Evolutionary conservation across 2,797 vertebrate genomes (phyloP), one percentile per base, ranked within the genome.

Genomic region (Chiroxiphia lanceolata): DNA sequence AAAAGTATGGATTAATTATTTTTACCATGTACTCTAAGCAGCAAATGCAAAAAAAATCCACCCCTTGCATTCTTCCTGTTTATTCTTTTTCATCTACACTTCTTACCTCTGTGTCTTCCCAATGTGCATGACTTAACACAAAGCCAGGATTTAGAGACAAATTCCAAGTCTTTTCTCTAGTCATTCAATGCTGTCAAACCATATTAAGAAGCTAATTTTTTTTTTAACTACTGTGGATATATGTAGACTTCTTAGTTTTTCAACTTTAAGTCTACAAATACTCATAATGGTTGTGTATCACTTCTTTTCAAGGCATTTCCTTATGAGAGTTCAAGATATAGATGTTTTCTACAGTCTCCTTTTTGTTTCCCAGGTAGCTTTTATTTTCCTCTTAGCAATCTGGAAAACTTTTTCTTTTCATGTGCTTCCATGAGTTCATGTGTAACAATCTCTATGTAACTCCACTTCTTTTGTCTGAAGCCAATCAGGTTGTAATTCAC

Each of bases 1-100:
- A 63, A 70, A 84, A 79, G 70, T 77, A 48, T 26, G 77, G 54
- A 93, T 95, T 94, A 90, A 92, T 95, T 96, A 90, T 95, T 90
- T n/a, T 93, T 93, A 94, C 96, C 50, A 84, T 59, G 29, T 29
- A 87, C 63, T 86, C 20, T 16, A 90, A 59, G 63, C 83, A 94
- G 27, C 13, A 92, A 94, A 86, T 60, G 51, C 40, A 82, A 67
- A 72, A 80, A 93, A 75, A 83, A 82, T 51, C 20, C 26, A 19
- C 29, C 13, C 33, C 7, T 72, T 70, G 51, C 34, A 38, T 92
- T 89, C 63, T 81, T 95, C 51, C 13, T 67, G 54, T 48, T 8
- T 15, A 36, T 94, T 93, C 50, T 60, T 75, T 93, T 93, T 44
- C 14, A 34, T 90, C 69, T 84, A 70, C 11, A 11, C 2, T 68